A percentile compares a stretch with the other conserved stretches of the same genome.
Conservation (phyloP, 1,140 invertebrate species). For the Macrotrachela quadricornifera region DNA sequence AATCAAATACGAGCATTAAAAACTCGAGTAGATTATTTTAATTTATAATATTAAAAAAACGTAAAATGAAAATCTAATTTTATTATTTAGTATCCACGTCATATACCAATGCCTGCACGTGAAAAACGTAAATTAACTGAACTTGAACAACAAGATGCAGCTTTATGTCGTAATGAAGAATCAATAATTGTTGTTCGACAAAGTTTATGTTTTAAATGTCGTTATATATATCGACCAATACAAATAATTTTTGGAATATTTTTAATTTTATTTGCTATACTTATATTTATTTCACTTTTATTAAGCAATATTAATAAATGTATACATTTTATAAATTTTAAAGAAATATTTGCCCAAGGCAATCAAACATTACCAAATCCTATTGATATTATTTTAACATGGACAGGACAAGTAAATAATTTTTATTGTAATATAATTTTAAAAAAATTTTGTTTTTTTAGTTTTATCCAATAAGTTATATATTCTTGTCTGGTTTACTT, state of each 20-base stretch:
- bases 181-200: conserved; percentile 16
- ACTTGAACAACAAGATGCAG: conserved; percentile 12
- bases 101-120: conserved; percentile 11
- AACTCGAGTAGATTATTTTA: conserved; percentile 17
- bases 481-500: conserved; percentile 24
- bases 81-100: conserved; percentile 11
- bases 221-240: conserved; percentile 24
- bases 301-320: conserved; percentile 25
- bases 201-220: conserved; percentile 19
- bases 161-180: conserved; percentile 19
- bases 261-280: conserved; percentile 19
- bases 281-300: conserved; percentile 22
- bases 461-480: conserved; percentile 33
- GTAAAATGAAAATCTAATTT: not conserved
- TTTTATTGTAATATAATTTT: too few relatives aligned
- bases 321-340: conserved; percentile 27
- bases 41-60: not conserved
- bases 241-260: conserved; percentile 27
- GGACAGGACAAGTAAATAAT: conserved; percentile 21
- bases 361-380: conserved; percentile 27
- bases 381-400: conserved; percentile 27
- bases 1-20: conserved; percentile 19
- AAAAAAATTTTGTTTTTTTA: conserved; percentile 10
- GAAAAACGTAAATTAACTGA: conserved; percentile 13
- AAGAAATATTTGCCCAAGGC: conserved; percentile 26